Evolutionary conservation across 2,888 invertebrate species (phyloP).

Genomic region (Pristionchus mayeri): DNA sequence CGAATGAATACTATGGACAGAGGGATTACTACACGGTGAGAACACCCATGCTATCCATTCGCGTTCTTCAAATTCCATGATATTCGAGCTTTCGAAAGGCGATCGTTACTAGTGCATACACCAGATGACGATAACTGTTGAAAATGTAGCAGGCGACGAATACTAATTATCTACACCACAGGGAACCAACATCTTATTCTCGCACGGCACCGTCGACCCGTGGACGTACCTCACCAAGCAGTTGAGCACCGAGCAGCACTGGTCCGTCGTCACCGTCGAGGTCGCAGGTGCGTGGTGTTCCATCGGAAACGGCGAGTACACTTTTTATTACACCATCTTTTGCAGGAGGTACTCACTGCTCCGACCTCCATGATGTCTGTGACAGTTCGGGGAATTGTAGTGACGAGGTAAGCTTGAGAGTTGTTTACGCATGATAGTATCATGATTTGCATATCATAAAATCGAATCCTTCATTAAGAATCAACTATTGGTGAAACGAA

Average conservation of each 20-base stretch:
- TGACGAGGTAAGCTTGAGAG: not conserved
- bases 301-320: not conserved
- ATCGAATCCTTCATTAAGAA: too few relatives aligned
- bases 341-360: conserved; percentile 10
- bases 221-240: conserved; percentile 45
- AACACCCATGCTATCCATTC: too few relatives aligned
- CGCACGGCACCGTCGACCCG: conserved; percentile 42
- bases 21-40: conserved; percentile 44
- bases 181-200: conserved; percentile 54
- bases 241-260: conserved; percentile 6
- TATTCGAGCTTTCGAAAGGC: not conserved
- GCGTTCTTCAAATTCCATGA: too few relatives aligned
- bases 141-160: not conserved
- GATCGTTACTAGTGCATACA: not conserved
- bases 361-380: not conserved
- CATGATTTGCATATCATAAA: too few relatives aligned
- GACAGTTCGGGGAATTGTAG: not conserved
- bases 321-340: not conserved
- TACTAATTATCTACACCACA: not conserved
- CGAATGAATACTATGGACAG: conserved; percentile 23
- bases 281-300: not conserved
- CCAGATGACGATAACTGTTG: not conserved
- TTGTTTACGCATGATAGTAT: too few relatives aligned
- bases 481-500: too few relatives aligned
- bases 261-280: conserved; percentile 40